phyloP scores from a whole-genome alignment of 2,888 invertebrate species.

The Alloscopus bannaensis region DNA sequence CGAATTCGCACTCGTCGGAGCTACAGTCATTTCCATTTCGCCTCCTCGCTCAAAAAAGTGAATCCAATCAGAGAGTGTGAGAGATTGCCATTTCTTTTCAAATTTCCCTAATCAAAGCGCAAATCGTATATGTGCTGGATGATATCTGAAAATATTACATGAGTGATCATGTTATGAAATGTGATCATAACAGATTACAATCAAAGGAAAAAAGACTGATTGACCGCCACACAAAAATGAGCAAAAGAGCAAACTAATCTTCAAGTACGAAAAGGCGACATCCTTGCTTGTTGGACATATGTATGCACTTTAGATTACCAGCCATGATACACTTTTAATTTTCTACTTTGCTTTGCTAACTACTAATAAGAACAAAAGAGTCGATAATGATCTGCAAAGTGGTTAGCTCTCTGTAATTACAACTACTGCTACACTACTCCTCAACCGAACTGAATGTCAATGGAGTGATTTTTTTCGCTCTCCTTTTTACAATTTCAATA shows the following conservation, averaged over 20 bases:
- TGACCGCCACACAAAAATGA: slow-evolving; percentile 10
- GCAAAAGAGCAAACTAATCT: neutral
- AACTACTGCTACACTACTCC: slow-evolving; percentile 12
- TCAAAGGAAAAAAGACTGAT: no score
- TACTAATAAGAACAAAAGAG: slow-evolving; percentile 49
- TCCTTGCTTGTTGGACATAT: slow-evolving; percentile 48
- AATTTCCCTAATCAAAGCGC: no score
- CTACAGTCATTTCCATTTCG: neutral
- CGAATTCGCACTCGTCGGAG: no score
- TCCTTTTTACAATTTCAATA: neutral
- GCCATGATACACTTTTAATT: neutral
- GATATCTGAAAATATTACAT: no score
- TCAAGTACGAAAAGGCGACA: slow-evolving; percentile 16
- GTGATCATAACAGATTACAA: no score
- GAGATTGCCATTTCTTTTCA: no score
- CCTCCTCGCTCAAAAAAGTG: no score
- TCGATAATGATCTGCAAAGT: slow-evolving; percentile 52
- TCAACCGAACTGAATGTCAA: slow-evolving; percentile 38
- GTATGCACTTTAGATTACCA: slow-evolving; percentile 53
- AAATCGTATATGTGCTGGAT: no score
- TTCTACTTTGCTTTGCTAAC: neutral
- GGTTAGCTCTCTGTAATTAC: slow-evolving; percentile 8
- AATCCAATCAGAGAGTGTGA: no score
- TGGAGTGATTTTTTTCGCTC: slow-evolving; percentile 7
- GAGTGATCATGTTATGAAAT: no score